Conservation (phyloP, 2,113 vertebrate species). For the Dromiciops gliroides region DNA sequence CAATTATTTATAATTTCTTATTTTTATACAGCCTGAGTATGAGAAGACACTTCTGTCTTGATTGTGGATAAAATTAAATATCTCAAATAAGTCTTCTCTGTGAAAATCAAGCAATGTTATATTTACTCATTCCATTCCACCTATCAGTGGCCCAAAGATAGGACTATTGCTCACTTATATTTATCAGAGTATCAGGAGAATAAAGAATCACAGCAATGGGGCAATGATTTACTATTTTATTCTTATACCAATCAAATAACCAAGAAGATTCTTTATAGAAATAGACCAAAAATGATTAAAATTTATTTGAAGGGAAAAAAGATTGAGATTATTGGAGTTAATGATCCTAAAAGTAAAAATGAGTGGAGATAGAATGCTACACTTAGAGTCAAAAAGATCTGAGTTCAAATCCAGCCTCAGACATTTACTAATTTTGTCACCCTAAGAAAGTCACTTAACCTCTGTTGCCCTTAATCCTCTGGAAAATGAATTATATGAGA, state of each 20-base stretch:
- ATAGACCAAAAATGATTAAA: neutral
- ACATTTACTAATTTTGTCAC: neutral
- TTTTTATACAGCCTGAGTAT: neutral
- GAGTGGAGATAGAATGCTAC: neutral
- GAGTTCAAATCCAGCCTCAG: neutral
- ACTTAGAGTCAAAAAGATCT: too few species aligned
- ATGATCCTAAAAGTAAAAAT: neutral
- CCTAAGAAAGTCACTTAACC: too few species aligned
- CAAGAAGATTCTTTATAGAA: neutral
- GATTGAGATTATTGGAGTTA: neutral
- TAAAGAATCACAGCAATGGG: neutral
- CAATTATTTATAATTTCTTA: neutral
- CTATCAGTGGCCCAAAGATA: neutral
- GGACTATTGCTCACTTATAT: neutral
- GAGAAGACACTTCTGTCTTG: neutral
- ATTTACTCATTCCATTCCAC: neutral
- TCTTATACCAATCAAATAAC: neutral
- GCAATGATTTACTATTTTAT: neutral
- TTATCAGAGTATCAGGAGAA: neutral
- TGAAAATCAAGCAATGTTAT: neutral
- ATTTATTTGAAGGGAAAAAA: neutral
- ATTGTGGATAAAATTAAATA: neutral
- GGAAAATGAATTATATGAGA: neutral
- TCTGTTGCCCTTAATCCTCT: neutral
- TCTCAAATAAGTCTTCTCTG: neutral